Percentiles rank a stretch among this genome's conserved stretches.
Conservation (phyloP, 2,888 invertebrate species). For the Patella ulyssiponensis region DNA sequence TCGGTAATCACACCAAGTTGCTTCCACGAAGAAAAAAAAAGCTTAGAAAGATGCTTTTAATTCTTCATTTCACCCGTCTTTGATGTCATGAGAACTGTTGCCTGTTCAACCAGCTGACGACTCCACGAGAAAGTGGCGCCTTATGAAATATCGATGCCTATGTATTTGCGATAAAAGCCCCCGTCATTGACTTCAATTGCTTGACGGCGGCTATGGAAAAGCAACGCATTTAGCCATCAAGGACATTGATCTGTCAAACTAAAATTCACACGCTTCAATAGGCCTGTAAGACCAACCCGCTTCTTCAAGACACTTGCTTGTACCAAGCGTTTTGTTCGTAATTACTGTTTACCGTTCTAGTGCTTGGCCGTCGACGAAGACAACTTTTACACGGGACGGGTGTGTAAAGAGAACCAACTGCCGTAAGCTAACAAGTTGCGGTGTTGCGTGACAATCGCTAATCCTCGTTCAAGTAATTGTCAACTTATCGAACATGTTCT, state of each 20-base stretch:
- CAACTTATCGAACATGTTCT: too few species aligned
- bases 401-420: not conserved
- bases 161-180: slow-evolving; percentile 27
- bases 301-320: not conserved
- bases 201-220: slow-evolving; percentile 5
- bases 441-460: not conserved
- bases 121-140: slow-evolving; percentile 19
- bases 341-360: not conserved
- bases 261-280: slow-evolving; percentile 8
- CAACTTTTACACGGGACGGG: not conserved
- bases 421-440: slow-evolving; percentile 8
- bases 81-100: slow-evolving; percentile 35
- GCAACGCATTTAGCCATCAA: slow-evolving; percentile 5
- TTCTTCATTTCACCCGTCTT: slow-evolving; percentile 28
- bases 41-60: slow-evolving; percentile 36
- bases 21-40: slow-evolving; percentile 16
- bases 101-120: slow-evolving; percentile 26
- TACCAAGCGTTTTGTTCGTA: not conserved
- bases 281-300: slow-evolving; percentile 5
- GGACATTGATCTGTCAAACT: not conserved
- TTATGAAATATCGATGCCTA: slow-evolving; percentile 27
- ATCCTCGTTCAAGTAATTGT: too few species aligned
- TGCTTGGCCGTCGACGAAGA: not conserved
- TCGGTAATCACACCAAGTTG: too few species aligned
- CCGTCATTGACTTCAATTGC: slow-evolving; percentile 26